Percentiles rank a stretch among this genome's conserved stretches.
Conservation (phyloP, 2,888 invertebrate genomes). For the Helleia helle region DNA sequence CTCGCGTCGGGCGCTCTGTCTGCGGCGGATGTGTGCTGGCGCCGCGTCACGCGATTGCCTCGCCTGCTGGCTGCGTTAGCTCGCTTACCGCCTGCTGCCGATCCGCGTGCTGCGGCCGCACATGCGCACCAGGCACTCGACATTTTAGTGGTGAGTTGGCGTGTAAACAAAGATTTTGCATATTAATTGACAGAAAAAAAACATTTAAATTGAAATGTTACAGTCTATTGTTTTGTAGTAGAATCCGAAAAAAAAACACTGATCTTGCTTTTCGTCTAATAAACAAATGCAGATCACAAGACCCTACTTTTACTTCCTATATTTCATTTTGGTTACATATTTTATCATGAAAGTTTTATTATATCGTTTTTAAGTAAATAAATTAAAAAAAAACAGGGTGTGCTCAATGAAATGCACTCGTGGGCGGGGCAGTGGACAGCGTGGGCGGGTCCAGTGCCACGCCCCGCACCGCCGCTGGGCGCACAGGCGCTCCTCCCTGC, state of each 20-base stretch:
- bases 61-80: constrained; percentile 40
- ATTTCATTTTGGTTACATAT: too few species aligned
- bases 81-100: constrained; percentile 22
- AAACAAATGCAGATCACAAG: too few species aligned
- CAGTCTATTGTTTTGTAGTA: too few species aligned
- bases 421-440: constrained; percentile 75
- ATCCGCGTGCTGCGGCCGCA: constrained; percentile 22
- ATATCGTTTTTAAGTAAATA: too few species aligned
- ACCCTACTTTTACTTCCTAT: too few species aligned
- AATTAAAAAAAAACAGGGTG: too few species aligned
- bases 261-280: too few species aligned
- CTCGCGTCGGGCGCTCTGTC: constrained; percentile 42
- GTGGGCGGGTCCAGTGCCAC: constrained; percentile 18
- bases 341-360: too few species aligned
- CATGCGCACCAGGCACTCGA: constrained; percentile 20
- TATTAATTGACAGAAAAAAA: too few species aligned
- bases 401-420: constrained; percentile 78
- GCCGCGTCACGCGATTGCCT: constrained; percentile 39
- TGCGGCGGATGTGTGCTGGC: constrained; percentile 48
- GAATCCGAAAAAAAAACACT: too few species aligned
- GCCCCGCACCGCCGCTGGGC: constrained; percentile 21
- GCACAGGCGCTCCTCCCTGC: constrained; percentile 34
- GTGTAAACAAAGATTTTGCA: too few species aligned
- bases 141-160: constrained; percentile 23
- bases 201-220: too few species aligned